Conservation (phyloP, 2,797 vertebrate genomes). For the Otus scops region DNA sequence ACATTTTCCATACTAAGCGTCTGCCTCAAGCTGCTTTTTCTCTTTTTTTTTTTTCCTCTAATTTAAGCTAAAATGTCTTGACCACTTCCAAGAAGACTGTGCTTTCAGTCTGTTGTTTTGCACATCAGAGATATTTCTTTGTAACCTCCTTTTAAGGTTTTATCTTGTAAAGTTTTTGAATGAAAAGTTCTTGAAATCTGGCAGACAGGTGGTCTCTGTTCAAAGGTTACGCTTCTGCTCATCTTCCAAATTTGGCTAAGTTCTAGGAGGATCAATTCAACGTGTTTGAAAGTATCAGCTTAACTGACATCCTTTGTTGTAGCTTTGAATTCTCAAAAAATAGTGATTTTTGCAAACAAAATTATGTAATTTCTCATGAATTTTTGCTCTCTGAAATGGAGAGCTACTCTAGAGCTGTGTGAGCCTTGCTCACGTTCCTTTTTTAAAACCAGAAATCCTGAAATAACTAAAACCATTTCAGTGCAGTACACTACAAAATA, state of each 20-base stretch:
- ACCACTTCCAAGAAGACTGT: neutral
- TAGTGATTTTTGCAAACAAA: neutral
- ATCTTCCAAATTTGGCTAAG: neutral
- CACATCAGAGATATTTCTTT: neutral
- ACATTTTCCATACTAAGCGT: neutral
- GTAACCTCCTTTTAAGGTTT: neutral
- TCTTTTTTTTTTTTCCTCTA: neutral
- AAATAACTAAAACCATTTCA: neutral
- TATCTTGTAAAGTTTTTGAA: neutral
- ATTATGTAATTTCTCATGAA: neutral
- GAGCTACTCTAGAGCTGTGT: neutral
- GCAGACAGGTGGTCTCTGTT: neutral
- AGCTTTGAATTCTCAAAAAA: neutral
- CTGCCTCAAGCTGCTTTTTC: neutral
- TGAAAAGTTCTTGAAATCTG: neutral
- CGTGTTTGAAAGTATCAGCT: neutral
- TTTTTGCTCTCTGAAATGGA: neutral
- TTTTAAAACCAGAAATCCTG: neutral
- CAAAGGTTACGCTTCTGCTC: neutral
- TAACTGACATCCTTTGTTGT: neutral
- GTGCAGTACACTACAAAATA: neutral
- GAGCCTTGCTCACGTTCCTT: neutral
- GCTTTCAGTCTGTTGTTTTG: neutral
- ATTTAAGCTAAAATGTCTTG: neutral
- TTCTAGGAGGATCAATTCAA: neutral